These are phyloP conservation scores for Microtus ochrogaster DNA, from an alignment of 2,113 vertebrate genomes.

Conservation along the genomic window DNA sequence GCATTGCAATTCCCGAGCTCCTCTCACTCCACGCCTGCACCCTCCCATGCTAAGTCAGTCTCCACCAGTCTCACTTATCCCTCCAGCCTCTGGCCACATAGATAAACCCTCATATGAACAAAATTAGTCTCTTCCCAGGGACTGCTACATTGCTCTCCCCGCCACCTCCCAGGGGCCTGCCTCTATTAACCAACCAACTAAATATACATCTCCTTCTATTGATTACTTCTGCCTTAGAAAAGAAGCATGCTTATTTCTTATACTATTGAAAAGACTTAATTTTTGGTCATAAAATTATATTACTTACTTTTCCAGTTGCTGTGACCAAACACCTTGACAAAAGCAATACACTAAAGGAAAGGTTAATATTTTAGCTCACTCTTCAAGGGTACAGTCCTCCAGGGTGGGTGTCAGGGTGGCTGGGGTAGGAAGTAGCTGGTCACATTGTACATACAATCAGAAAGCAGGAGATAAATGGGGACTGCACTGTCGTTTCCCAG, in stretches of 20 bases:
- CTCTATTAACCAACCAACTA: neutral
- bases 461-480: too few relatives aligned
- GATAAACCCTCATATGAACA: neutral
- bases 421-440: too few relatives aligned
- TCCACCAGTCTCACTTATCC: neutral
- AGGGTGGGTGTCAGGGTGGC: neutral
- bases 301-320: neutral
- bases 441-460: neutral
- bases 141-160: neutral
- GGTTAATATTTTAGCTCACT: too few relatives aligned
- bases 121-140: neutral
- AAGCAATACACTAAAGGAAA: neutral
- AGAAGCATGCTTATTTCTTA: neutral
- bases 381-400: too few relatives aligned
- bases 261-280: neutral
- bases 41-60: neutral
- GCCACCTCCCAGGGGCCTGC: neutral
- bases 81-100: neutral
- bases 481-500: too few relatives aligned
- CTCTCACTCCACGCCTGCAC: neutral
- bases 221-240: constrained; percentile 30
- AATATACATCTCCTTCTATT: neutral
- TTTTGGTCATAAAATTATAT: neutral
- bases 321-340: neutral
- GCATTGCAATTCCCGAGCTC: neutral